A percentile compares a stretch with the other conserved stretches of the same genome.
These are phyloP conservation scores for Dasyprocta punctata DNA, from an alignment of 2,113 vertebrate species.

Conservation along the genomic window DNA sequence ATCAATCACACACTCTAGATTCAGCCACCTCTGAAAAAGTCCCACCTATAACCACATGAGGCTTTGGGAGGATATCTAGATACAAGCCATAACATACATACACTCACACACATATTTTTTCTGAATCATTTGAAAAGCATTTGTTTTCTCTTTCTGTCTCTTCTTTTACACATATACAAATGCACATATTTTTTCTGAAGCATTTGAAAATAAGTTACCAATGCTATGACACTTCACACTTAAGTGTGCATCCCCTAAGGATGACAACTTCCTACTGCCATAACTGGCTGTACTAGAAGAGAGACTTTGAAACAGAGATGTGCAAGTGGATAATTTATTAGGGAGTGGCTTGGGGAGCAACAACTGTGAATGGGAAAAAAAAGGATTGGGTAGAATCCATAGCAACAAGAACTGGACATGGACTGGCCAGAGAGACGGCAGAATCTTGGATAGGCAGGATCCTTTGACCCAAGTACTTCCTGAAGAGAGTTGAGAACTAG, in stretches of 20 bases:
- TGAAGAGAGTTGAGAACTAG: neutral
- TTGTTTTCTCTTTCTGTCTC: neutral
- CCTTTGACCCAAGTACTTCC: neutral
- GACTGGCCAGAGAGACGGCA: neutral
- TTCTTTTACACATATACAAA: neutral
- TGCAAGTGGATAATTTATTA: neutral
- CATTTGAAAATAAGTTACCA: neutral
- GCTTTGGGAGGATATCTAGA: neutral
- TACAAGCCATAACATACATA: neutral
- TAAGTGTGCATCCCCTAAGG: neutral
- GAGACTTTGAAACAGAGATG: neutral
- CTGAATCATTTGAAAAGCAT: neutral
- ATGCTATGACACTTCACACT: neutral
- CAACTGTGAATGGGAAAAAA: neutral
- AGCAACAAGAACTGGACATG: neutral
- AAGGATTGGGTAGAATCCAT: neutral
- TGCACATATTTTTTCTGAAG: neutral
- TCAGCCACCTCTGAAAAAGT: neutral
- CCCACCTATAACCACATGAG: neutral
- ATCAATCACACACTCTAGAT: neutral
- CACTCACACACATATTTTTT: neutral
- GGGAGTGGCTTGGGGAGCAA: neutral
- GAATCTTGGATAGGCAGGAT: neutral
- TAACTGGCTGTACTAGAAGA: neutral
- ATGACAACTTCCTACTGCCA: neutral